Evolutionary conservation across 2,797 vertebrate genomes (phyloP).

Genomic region (Muscicapa striata): DNA sequence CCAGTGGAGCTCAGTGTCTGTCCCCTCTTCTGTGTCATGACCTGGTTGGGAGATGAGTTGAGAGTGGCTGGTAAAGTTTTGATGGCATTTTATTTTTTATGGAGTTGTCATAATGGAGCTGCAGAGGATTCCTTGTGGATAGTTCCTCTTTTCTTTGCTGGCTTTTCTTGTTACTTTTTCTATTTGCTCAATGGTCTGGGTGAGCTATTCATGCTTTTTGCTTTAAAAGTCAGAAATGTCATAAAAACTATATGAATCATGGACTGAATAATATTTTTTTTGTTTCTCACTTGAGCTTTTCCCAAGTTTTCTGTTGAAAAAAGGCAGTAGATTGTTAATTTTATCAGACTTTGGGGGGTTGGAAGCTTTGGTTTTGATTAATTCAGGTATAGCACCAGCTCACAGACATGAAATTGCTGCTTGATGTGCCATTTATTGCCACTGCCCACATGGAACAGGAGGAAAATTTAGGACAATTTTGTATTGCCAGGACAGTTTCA

Average conservation of each 20-base stretch:
- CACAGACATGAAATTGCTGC: background rate
- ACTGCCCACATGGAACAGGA: background rate
- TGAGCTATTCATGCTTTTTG: slow-evolving; percentile 44
- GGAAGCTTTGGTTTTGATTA: background rate
- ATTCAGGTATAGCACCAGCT: background rate
- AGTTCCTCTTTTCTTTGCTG: background rate
- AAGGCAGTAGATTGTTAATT: background rate
- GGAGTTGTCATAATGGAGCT: background rate
- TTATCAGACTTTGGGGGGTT: background rate
- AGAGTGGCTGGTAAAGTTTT: background rate
- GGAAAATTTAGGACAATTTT: background rate
- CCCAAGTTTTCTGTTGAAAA: background rate
- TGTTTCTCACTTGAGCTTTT: background rate
- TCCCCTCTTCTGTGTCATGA: background rate
- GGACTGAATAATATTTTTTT: background rate
- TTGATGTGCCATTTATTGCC: background rate
- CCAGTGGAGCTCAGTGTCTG: background rate
- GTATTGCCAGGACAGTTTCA: background rate
- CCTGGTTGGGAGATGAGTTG: background rate
- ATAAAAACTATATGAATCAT: slow-evolving; percentile 44
- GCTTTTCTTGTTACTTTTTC: background rate
- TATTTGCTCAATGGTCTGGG: background rate
- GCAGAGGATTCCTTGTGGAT: background rate
- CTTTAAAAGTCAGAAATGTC: slow-evolving; percentile 66
- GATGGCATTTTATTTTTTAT: background rate